Conservation (phyloP, 2,888 invertebrate genomes). For the Callinectes sapidus region DNA sequence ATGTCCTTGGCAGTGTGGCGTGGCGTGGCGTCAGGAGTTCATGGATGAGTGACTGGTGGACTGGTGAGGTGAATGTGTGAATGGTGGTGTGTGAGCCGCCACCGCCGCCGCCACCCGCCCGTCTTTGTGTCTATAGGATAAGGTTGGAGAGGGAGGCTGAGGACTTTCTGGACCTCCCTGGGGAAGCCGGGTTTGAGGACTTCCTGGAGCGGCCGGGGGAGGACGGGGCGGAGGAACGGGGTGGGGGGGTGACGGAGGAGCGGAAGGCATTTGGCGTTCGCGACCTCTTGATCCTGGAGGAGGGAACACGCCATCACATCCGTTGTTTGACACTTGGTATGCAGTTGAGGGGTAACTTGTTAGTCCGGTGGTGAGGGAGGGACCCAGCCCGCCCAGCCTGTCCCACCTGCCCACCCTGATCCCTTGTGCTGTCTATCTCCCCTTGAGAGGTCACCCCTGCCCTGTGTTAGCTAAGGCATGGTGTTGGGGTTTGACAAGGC, state of each 20-base stretch:
- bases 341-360: not conserved
- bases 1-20: too few relatives aligned
- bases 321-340: not conserved
- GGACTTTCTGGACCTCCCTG: slow-evolving; percentile 64
- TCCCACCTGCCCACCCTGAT: not conserved
- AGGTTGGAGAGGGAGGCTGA: slow-evolving; percentile 72
- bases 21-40: too few relatives aligned
- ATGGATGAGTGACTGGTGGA: too few relatives aligned
- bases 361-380: not conserved
- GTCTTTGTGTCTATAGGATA: slow-evolving; percentile 50
- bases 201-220: slow-evolving; percentile 71
- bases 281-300: slow-evolving; percentile 59
- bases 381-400: not conserved
- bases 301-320: not conserved
- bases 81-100: not conserved
- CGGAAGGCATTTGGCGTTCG: slow-evolving; percentile 64
- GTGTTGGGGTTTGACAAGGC: not conserved
- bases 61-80: not conserved
- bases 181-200: slow-evolving; percentile 66
- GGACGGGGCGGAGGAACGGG: slow-evolving; percentile 69
- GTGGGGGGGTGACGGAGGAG: slow-evolving; percentile 68
- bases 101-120: not conserved
- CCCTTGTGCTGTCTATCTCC: not conserved
- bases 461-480: not conserved
- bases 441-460: not conserved